Evolutionary conservation across 2,113 vertebrate species (phyloP).

Genomic region (Engystomops pustulosus): DNA sequence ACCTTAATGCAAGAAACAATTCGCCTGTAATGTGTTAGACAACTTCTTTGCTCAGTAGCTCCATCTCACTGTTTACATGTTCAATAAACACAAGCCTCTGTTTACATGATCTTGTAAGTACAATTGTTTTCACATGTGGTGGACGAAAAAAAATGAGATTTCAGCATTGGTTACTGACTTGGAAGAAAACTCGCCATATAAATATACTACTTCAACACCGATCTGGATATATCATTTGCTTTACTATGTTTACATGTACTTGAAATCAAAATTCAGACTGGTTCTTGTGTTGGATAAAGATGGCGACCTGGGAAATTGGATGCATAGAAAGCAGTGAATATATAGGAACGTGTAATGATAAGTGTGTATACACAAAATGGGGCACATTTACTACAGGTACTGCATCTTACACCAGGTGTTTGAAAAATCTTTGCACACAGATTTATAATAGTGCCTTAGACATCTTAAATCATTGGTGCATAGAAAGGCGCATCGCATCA

Average conservation of each 20-base stretch:
- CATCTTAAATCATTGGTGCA: too few species aligned
- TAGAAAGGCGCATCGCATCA: too few species aligned
- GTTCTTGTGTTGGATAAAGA: not conserved
- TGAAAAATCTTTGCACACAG: too few species aligned
- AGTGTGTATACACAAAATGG: too few species aligned
- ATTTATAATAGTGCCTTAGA: too few species aligned
- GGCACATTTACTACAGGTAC: too few species aligned
- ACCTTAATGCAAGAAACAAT: not conserved
- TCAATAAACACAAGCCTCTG: conserved; percentile 28
- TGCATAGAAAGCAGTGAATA: too few species aligned
- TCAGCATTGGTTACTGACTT: not conserved
- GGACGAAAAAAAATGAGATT: not conserved
- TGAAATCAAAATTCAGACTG: not conserved
- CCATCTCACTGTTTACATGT: conserved; percentile 42
- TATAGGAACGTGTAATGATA: too few species aligned
- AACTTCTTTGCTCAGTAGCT: conserved; percentile 8
- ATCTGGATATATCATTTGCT: conserved; percentile 48
- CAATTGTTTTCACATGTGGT: conserved; percentile 50
- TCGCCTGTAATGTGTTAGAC: not conserved
- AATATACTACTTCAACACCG: conserved; percentile 7
- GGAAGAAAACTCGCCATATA: conserved; percentile 37
- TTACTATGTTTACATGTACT: conserved; percentile 16
- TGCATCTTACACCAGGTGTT: too few species aligned
- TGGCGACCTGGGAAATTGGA: not conserved
- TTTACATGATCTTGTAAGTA: conserved; percentile 46